Conservation (phyloP, 2,113 vertebrate species). For the Mionectes macconnelli region DNA sequence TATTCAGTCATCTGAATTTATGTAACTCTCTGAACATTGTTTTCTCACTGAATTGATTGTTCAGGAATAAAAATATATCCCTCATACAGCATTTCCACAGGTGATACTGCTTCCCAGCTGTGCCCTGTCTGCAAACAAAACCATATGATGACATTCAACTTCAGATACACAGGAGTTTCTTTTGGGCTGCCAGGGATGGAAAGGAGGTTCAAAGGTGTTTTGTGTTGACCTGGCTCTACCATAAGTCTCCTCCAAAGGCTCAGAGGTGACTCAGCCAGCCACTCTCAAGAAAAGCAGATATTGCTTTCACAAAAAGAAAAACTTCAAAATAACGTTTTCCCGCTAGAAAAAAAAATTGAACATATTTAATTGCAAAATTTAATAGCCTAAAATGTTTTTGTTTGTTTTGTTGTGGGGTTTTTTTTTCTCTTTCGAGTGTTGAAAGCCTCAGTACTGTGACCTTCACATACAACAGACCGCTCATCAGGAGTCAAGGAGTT, state of each 20-base stretch:
- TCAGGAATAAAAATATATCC: neutral
- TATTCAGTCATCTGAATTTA: neutral
- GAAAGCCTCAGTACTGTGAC: neutral
- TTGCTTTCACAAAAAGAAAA: neutral
- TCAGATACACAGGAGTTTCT: neutral
- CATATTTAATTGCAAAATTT: neutral
- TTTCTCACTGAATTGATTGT: constrained; percentile 37
- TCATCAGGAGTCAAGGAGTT: neutral
- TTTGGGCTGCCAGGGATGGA: neutral
- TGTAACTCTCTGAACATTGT: neutral
- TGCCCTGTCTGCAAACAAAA: constrained; percentile 62
- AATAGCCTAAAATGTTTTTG: neutral
- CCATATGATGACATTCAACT: neutral
- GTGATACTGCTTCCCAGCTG: constrained; percentile 61
- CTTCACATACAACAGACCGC: neutral
- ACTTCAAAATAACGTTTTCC: neutral
- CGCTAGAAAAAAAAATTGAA: neutral
- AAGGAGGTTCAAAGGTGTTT: neutral
- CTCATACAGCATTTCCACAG: constrained; percentile 15
- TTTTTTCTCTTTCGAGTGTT: neutral
- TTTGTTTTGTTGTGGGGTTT: no score
- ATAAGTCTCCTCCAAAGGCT: fast-evolving
- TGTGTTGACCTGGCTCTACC: neutral
- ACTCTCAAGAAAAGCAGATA: neutral
- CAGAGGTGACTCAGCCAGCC: neutral